A percentile compares a stretch with the other conserved stretches of the same genome.
Conservation (phyloP, 2,113 vertebrate species). For the Pangasianodon hypophthalmus region DNA sequence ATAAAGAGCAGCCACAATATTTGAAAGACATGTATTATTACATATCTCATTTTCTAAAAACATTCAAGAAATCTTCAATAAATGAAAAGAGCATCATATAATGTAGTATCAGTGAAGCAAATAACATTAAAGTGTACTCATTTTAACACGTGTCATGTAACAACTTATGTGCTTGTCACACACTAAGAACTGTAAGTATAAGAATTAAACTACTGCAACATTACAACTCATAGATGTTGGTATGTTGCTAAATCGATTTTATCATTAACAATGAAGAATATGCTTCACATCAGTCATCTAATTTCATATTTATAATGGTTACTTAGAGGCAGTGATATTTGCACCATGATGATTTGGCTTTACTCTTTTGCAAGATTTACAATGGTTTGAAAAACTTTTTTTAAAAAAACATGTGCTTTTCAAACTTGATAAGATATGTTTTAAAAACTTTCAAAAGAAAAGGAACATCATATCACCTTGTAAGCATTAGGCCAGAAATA, state of each 20-base stretch:
- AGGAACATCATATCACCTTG: not conserved
- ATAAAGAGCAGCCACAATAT: not conserved
- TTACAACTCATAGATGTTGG: not conserved
- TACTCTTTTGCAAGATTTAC: not conserved
- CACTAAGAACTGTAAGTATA: not conserved
- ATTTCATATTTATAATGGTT: not conserved
- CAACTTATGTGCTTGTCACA: not conserved
- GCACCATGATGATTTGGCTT: not conserved
- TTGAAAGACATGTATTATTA: no score
- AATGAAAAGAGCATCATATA: not conserved
- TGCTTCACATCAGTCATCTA: not conserved
- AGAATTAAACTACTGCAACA: not conserved
- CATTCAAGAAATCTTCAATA: not conserved
- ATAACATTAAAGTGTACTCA: not conserved
- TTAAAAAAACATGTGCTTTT: not conserved
- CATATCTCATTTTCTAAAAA: not conserved
- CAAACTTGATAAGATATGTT: not conserved
- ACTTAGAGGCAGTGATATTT: not conserved
- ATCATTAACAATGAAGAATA: not conserved
- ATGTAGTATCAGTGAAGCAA: no score
- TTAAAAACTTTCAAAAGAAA: not conserved
- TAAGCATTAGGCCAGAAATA: not conserved
- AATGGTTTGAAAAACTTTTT: not conserved
- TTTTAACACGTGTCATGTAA: not conserved
- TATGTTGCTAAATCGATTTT: not conserved